These are phyloP conservation scores for Simalia tracyae DNA, from an alignment of 2,797 vertebrate species.

Conservation along the genomic window DNA sequence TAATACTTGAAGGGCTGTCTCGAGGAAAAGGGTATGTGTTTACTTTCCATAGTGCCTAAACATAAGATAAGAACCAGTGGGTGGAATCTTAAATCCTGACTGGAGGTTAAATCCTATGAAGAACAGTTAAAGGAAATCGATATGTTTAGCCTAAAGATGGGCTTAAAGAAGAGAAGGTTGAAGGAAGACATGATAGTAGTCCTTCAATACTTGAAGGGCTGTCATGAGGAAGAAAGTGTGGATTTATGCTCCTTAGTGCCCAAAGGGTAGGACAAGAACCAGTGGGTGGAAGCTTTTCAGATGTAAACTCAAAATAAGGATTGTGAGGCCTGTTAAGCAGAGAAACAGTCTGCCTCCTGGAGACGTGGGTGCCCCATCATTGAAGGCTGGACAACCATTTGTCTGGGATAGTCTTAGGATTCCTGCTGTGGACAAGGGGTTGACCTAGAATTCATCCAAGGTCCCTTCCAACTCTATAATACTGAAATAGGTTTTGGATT, in stretches of 20 bases:
- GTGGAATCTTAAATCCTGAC: neutral
- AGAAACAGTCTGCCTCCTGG: neutral
- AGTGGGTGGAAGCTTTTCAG: neutral
- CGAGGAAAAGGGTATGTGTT: neutral
- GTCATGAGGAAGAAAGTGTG: neutral
- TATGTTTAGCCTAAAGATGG: neutral
- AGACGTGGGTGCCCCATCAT: neutral
- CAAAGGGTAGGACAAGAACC: neutral
- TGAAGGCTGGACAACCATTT: neutral
- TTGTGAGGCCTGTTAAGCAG: neutral
- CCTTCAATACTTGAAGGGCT: neutral
- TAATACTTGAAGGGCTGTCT: neutral
- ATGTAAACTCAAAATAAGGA: neutral
- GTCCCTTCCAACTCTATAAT: neutral
- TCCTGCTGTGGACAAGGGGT: neutral
- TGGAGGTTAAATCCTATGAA: neutral
- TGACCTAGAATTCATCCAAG: neutral
- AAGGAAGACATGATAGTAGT: neutral
- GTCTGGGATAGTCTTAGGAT: neutral
- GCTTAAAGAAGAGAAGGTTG: neutral
- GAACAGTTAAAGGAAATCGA: neutral
- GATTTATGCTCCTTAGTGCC: neutral
- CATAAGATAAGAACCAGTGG: neutral
- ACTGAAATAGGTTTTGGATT: constrained; percentile 26
- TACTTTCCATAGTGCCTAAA: neutral